Base-by-base conservation (phyloP, 2,797 vertebrate genomes). In the Falco naumanni region DNA sequence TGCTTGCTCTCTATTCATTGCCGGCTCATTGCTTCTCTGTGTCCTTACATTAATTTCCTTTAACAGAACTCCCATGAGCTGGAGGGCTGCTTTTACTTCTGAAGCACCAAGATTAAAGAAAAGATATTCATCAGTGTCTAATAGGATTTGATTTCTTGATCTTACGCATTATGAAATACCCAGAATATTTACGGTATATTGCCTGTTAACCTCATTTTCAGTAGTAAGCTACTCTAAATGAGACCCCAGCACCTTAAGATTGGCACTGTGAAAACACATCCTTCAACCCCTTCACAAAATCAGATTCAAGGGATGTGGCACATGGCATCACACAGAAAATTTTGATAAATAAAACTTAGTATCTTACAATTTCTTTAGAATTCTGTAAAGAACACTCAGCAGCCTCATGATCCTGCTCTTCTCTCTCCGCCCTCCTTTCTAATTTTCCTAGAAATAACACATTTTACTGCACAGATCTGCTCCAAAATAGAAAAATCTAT, bases 1-100 rank as follows among this genome's bases (percentile, higher is more conserved):
- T 89, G 47, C 37, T 60, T 66, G 45, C 48, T 83, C 59, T 64
- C 74, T 53, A 17, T 89, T 95, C 56, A 57, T 34, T 79, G 75
- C 34, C 5, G 0, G 54, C 61, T 66, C 83, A 16, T 66, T 57
- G 71, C 56, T 78, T 69, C 70, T 86, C 74, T 74, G 66, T 57
- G 25, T 48, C 66, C 77, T 93, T 66, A 89, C 31, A 82, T 43
- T 79, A 60, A 60, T 84, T 93, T 89, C 60, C n/a, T 89, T 93
- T 60, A 86, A 48, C 56, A 74, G 51, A 28, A 33, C 28, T 69
- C 51, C 43, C 75, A 41, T 24, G 51, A 82, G 21, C 69, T 89
- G 34, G 39, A 25, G 9, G 10, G 21, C 43, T 89, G 57, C 39
- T 82, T 90, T 90, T 72, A 47, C 21, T 51, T 79, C 56, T 25